Evolutionary conservation across 2,888 invertebrate genomes (phyloP).

Genomic region (Drosophila nr. fundita): DNA sequence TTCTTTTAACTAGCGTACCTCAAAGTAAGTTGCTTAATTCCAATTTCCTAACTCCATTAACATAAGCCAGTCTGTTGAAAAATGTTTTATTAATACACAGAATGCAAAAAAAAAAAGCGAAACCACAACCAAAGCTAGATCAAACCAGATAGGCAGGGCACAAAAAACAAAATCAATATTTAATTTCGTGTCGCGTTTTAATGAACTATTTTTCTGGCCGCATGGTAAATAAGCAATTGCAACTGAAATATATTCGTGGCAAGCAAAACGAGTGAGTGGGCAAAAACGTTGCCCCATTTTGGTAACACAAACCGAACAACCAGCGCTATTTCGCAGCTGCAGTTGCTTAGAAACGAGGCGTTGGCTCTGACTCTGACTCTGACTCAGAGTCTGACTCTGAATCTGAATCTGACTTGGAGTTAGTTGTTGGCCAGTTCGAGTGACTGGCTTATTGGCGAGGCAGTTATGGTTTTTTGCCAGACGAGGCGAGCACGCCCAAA

Average conservation of each 20-base stretch:
- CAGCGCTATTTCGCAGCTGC: constrained; percentile 36
- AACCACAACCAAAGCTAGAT: background rate
- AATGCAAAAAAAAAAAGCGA: background rate
- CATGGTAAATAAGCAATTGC: constrained; percentile 68
- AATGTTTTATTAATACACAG: background rate
- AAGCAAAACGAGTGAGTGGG: constrained; percentile 29
- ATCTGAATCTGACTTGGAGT: constrained; percentile 26
- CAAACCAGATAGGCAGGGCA: background rate
- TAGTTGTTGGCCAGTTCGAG: constrained; percentile 42
- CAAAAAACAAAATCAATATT: constrained; percentile 38
- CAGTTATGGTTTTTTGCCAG: constrained; percentile 45
- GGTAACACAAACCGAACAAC: background rate
- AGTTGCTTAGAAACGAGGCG: constrained; percentile 32
- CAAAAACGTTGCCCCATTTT: constrained; percentile 48
- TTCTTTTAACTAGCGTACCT: background rate
- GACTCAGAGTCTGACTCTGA: constrained; percentile 19
- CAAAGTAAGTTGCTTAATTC: background rate
- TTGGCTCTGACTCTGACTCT: constrained; percentile 33
- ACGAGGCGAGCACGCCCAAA: constrained; percentile 61
- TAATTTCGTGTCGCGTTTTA: constrained; percentile 64
- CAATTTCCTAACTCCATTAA: background rate
- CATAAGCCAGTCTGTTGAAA: background rate
- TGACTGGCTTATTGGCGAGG: constrained; percentile 54
- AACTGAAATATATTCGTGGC: constrained; percentile 22
- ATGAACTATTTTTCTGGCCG: constrained; percentile 64